Base-by-base conservation (phyloP, 2,888 invertebrate species). In the Sialis lutaria region DNA sequence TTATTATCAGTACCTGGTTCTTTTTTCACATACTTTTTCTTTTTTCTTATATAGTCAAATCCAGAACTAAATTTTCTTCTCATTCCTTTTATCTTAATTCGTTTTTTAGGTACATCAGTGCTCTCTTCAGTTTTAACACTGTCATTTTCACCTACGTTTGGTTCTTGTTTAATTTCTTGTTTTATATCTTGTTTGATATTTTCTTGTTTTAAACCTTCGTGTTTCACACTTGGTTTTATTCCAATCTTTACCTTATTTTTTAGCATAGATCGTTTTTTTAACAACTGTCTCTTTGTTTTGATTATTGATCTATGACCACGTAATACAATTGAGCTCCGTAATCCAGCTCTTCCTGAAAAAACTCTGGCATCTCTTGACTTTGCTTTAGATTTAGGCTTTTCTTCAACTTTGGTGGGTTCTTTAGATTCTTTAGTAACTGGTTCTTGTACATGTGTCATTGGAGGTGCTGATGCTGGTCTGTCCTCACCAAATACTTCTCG, bases 31-130 rank as follows among this genome's bases (percentile, higher is more conserved):
- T 77, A 74, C 59, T 86, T 86, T 63, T 90, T 90, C 68, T 88
- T 89, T 59, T 90, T 90, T 34, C 88, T 70, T 50, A 90, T 86
- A 54, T 90, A 90, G 68, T 90, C 90, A 62, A 90, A 90, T 6
- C 86, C 86, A 9, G 84, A 85, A 56, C 82, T 82, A 58, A 83
- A 79, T 67, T 84, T 85, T 53, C 83, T 68, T 55, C 83, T 66
- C n/a, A 77, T 75, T 54, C 76, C 77, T 37, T 79, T 67, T 48
- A 79, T 69, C 56, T 77, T 79, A 12, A 75, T 68, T 34, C 75
- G 71, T 60, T 75, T 77, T 48, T 71, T 69, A 59, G 58, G 62
- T 46, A 41, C 48, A 7, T 9, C 59, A 5, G 58, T 57, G 43
- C 67, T 67, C 1, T 59, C 60, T 10, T 65, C 64, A 10, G 60